Percentiles rank a stretch among this genome's conserved stretches.
Evolutionary conservation across 2,113 vertebrate genomes (phyloP).

Genomic region (chimpanzee (Pan troglodytes)): DNA sequence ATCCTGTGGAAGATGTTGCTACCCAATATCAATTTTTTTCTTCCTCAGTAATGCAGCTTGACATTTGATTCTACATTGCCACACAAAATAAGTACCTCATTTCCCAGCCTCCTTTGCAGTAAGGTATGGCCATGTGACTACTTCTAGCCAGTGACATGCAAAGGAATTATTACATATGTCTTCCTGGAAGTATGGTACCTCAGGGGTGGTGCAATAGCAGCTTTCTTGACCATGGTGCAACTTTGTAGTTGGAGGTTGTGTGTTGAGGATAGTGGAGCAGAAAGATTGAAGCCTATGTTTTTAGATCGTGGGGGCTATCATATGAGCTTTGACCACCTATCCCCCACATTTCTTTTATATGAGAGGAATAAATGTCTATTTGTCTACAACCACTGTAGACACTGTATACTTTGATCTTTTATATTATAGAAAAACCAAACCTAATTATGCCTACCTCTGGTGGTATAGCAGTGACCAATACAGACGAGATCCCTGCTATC

Average conservation of each 20-base stretch:
- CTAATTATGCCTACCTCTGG: not conserved
- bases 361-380: not conserved
- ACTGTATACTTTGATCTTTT: not conserved
- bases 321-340: not conserved
- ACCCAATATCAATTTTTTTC: not conserved
- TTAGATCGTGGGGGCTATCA: not conserved
- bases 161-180: not conserved
- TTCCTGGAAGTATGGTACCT: not conserved
- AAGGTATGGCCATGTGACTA: not conserved
- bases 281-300: not conserved
- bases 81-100: not conserved
- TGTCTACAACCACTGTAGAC: not conserved
- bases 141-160: not conserved
- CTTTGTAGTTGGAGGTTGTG: not conserved
- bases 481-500: not conserved
- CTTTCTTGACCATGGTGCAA: not conserved
- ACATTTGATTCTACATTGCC: not conserved
- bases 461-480: not conserved
- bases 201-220: not conserved
- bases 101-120: not conserved
- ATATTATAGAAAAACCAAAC: not conserved
- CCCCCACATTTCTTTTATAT: not conserved
- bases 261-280: not conserved
- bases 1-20: not conserved
- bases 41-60: not conserved